Base-by-base conservation (phyloP, 1,140 invertebrate species). In the Diachasma alloeum region DNA sequence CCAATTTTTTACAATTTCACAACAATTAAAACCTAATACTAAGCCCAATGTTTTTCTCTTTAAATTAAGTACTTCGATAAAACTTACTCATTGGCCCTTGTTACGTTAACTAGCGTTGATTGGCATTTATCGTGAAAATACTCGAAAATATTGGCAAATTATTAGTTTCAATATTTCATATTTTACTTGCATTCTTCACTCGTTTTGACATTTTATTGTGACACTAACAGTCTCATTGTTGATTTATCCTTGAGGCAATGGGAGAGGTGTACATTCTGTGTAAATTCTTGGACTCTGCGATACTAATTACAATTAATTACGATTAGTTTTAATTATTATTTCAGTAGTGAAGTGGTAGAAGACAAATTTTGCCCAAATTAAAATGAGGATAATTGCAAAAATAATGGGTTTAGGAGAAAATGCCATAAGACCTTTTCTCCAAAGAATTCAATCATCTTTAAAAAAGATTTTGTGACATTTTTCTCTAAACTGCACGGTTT, bases 181-280 rank as follows among this genome's bases (percentile, higher is more conserved):
- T 31, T 44, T 37, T 11, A 69, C 46, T 44, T 37, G 68, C 68
- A 69, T 59, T 63, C 70, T 68, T 48, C 44, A 74, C 26, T 24
- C 39, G 17, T 42, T 70, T n/a, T 56, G 37, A 69, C 48, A 37
- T 63, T 24, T 72, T 72, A 59, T 67, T 72, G 53, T 63, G 31
- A 69, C 71, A 69, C 44, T 72, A 72, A 36, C 31, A 72, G 68
- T 72, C 75, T 69, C 76, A 19, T 67, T 36, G 31, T 70, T 24
- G 42, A 3, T 44, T 66, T 69, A 71, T 48, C 66, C 59, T 59
- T 68, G 56, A 63, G 56, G 68, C 36, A 66, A 68, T 72, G 24
- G 39, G 39, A 56, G 48, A 56, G 48, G 48, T 19, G 48, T 19
- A 19, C 19, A 19, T 19, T 56, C 48, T 56, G 44, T 39, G 19